Evolutionary conservation across 2,888 invertebrate species (phyloP).

Genomic region (Cetonia aurata): DNA sequence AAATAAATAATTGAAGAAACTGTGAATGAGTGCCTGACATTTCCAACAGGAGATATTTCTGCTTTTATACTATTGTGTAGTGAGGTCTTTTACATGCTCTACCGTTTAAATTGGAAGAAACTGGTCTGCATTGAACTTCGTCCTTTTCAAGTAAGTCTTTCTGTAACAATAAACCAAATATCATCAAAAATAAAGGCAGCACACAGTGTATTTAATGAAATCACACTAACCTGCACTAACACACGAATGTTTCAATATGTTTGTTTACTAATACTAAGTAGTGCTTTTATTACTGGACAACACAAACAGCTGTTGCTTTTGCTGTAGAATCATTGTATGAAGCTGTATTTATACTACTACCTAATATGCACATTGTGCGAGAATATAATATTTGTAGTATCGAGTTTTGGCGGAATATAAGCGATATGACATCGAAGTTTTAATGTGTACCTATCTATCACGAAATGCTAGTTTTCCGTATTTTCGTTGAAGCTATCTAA

Average conservation of each 20-base stretch:
- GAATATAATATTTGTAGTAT: neutral
- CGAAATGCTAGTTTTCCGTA: neutral
- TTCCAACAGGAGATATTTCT: no score
- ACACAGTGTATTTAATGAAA: neutral
- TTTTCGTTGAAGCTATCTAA: neutral
- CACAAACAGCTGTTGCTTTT: conserved; percentile 17
- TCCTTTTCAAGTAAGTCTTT: no score
- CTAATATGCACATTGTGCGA: neutral
- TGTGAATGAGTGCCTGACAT: no score
- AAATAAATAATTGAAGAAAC: no score
- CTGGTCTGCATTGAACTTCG: no score
- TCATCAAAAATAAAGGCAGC: no score
- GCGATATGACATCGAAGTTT: conserved; percentile 1
- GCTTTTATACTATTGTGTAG: no score
- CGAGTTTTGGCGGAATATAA: conserved; percentile 16
- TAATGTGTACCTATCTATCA: conserved; percentile 4
- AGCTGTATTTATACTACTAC: no score
- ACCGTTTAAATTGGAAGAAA: no score
- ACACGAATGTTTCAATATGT: neutral
- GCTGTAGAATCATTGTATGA: neutral
- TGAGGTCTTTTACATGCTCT: no score
- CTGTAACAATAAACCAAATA: no score
- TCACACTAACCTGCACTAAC: neutral
- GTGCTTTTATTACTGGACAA: neutral
- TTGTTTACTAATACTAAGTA: neutral